phyloP scores from a whole-genome alignment of 2,797 vertebrate genomes.

The Chelon auratus region DNA sequence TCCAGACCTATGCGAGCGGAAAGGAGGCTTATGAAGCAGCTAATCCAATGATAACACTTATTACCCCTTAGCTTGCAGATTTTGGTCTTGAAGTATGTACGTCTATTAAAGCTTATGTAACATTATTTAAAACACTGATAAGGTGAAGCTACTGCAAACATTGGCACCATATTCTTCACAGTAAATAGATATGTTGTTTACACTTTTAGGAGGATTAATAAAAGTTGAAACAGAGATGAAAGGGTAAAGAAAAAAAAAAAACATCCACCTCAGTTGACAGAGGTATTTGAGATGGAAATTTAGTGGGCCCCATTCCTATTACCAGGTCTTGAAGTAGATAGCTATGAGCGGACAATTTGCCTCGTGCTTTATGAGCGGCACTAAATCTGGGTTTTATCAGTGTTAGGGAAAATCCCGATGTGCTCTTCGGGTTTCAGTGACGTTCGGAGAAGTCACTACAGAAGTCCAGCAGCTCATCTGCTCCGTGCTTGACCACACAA shows the following conservation, averaged over 20 bases:
- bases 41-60: constrained; percentile 78
- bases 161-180: constrained; percentile 4
- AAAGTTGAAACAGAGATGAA: constrained; percentile 50
- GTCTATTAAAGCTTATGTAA: constrained; percentile 24
- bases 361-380: constrained; percentile 75
- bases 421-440: constrained; percentile 64
- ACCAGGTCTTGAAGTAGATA: constrained; percentile 64
- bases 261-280: constrained; percentile 37
- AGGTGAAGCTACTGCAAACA: constrained; percentile 8
- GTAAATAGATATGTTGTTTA: constrained; percentile 30
- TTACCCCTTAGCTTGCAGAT: constrained; percentile 64
- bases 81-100: constrained; percentile 48
- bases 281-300: constrained; percentile 77
- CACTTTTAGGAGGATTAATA: constrained; percentile 38
- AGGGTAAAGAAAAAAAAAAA: constrained; percentile 29
- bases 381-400: constrained; percentile 81
- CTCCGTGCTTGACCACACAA: constrained; percentile 65
- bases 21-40: constrained; percentile 68
- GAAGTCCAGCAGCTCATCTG: constrained; percentile 51
- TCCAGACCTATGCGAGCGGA: constrained; percentile 69
- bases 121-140: constrained; percentile 27
- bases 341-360: constrained; percentile 74
- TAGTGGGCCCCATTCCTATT: constrained; percentile 73
- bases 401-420: constrained; percentile 58
- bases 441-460: constrained; percentile 28